Percentiles rank a stretch among this genome's conserved stretches.
phyloP scores from a whole-genome alignment of 2,888 invertebrate genomes.

The Slavum lentiscoides region DNA sequence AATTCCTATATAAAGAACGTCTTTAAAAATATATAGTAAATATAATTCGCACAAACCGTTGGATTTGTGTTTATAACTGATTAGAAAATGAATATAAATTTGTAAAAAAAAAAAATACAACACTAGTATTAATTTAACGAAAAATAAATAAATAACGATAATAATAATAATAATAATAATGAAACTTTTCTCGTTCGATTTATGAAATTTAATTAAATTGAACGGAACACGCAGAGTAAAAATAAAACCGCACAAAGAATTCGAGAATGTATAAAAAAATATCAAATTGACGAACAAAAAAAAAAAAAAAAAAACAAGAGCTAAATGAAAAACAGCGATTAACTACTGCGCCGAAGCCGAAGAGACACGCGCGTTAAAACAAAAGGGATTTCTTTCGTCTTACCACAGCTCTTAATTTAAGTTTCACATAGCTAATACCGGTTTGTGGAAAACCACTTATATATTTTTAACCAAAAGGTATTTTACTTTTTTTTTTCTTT shows the following conservation, averaged over 20 bases:
- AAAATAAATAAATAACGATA: no score
- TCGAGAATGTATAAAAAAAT: background rate
- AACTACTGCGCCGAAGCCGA: conserved; percentile 11
- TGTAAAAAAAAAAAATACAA: no score
- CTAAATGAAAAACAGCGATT: conserved; percentile 18
- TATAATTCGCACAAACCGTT: no score
- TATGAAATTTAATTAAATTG: conserved; percentile 7
- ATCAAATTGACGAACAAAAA: background rate
- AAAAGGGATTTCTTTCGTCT: conserved; percentile 40
- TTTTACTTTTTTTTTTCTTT: background rate
- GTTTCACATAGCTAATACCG: conserved; percentile 12
- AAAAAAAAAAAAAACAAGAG: background rate
- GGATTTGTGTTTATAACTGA: no score
- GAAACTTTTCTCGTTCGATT: conserved; percentile 4
- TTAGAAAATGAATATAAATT: no score
- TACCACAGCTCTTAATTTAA: conserved; percentile 9
- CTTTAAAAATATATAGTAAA: no score
- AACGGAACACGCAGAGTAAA: background rate
- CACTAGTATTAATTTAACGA: no score
- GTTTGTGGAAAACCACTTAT: conserved; percentile 26
- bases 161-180: background rate
- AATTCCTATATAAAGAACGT: no score
- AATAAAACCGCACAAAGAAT: no score
- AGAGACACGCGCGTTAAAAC: conserved; percentile 27
- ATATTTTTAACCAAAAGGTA: conserved; percentile 13